Evolutionary conservation across 37 sponge, comb jelly and placozoan species (phyloP).

Genomic region (Aplysina aerophoba): DNA sequence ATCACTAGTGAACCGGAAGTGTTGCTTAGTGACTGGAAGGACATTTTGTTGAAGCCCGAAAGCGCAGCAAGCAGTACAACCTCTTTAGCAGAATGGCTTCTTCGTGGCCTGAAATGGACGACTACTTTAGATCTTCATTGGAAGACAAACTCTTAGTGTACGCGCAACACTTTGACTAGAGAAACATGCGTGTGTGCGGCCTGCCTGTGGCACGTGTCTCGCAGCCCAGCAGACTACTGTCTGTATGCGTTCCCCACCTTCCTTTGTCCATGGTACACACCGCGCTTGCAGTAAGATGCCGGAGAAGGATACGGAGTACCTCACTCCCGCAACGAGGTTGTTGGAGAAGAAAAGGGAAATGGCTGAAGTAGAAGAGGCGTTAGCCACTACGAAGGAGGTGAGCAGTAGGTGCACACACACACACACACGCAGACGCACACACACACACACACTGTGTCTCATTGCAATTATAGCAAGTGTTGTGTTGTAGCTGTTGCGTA

Average conservation of each 20-base stretch:
- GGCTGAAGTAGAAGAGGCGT: conserved; percentile 91
- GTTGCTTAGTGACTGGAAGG: neutral
- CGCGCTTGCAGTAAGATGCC: conserved; percentile 85
- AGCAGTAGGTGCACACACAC: neutral
- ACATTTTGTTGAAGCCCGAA: neutral
- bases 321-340: conserved; percentile 95
- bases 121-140: conserved; percentile 93
- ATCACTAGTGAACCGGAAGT: neutral
- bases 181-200: neutral
- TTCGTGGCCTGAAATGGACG: conserved; percentile 65
- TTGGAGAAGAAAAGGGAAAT: conserved; percentile 97
- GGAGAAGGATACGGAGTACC: conserved; percentile 89
- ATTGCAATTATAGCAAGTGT: too few species aligned
- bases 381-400: conserved; percentile 84
- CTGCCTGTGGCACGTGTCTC: neutral
- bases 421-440: too few species aligned
- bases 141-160: conserved; percentile 95
- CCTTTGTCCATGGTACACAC: neutral
- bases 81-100: conserved; percentile 46
- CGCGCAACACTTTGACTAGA: conserved; percentile 23
- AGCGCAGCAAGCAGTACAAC: neutral
- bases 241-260: neutral
- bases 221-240: neutral
- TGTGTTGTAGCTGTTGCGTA: too few species aligned
- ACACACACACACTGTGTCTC: too few species aligned